Percentiles rank a stretch among this genome's conserved stretches.
phyloP scores from a whole-genome alignment of 2,113 vertebrate genomes.

The Cyanoliseus patagonus region DNA sequence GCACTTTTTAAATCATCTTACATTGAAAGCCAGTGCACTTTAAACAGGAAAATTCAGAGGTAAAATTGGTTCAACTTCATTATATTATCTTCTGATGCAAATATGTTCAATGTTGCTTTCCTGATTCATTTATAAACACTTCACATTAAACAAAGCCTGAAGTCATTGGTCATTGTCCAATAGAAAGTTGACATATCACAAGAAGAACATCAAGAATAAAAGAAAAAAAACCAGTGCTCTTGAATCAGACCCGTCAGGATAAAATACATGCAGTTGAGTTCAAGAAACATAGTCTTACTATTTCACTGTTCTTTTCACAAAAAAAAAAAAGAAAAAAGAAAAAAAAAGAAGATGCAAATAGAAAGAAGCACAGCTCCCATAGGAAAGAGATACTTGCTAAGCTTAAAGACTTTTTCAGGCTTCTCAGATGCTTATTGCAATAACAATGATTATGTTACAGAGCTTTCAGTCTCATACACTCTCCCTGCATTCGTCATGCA shows the following conservation, averaged over 20 bases:
- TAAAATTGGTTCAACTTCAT: not conserved
- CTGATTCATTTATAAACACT: constrained; percentile 45
- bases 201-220: not conserved
- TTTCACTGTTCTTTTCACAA: not conserved
- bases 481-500: not conserved
- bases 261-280: not conserved
- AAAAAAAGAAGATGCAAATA: not conserved
- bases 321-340: not conserved
- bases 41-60: not conserved
- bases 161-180: constrained; percentile 40
- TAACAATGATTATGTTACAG: not conserved
- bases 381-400: not conserved
- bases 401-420: not conserved
- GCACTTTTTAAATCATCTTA: not conserved
- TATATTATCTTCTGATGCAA: constrained; percentile 19
- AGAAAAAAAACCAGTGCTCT: not conserved
- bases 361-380: not conserved
- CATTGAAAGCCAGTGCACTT: not conserved
- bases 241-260: constrained; percentile 8
- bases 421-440: not conserved
- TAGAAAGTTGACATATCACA: constrained; percentile 21
- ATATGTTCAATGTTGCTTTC: not conserved
- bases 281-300: not conserved
- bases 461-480: not conserved
- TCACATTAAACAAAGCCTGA: not conserved